phyloP scores from a whole-genome alignment of 1,140 invertebrate genomes.

The Pseudomyrmex pallidus region DNA sequence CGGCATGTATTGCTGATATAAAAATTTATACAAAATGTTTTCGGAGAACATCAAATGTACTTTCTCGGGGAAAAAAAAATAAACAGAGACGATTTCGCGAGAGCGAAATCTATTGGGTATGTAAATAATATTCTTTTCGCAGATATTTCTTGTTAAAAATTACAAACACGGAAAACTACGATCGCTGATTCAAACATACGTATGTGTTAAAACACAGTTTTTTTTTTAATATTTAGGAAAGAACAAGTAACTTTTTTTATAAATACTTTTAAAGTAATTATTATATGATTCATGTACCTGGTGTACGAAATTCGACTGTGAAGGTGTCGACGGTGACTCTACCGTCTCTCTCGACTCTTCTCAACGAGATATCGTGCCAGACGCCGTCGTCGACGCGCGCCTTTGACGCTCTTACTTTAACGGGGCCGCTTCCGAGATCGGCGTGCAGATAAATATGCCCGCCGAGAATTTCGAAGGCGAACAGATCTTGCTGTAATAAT shows the following conservation, averaged over 20 bases:
- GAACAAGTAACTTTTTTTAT: no score
- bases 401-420: slow-evolving; percentile 93
- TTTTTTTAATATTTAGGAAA: no score
- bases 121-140: no score
- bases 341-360: slow-evolving; percentile 92
- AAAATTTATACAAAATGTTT: neutral
- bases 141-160: no score
- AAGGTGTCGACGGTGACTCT: slow-evolving; percentile 95
- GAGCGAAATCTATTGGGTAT: no score
- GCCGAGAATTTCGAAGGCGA: slow-evolving; percentile 97
- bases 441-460: slow-evolving; percentile 96
- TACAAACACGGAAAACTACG: no score
- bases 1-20: slow-evolving; percentile 7
- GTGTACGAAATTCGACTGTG: slow-evolving; percentile 95
- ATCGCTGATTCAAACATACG: no score
- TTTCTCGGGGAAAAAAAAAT: neutral
- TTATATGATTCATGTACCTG: slow-evolving; percentile 86
- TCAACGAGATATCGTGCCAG: slow-evolving; percentile 95
- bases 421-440: slow-evolving; percentile 95
- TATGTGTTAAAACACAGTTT: no score
- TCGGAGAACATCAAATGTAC: neutral
- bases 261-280: no score
- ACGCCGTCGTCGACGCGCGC: slow-evolving; percentile 94
- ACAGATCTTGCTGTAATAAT: slow-evolving; percentile 91
- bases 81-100: neutral